Conservation (phyloP, 2,113 vertebrate species). For the Corynorhinus townsendii region DNA sequence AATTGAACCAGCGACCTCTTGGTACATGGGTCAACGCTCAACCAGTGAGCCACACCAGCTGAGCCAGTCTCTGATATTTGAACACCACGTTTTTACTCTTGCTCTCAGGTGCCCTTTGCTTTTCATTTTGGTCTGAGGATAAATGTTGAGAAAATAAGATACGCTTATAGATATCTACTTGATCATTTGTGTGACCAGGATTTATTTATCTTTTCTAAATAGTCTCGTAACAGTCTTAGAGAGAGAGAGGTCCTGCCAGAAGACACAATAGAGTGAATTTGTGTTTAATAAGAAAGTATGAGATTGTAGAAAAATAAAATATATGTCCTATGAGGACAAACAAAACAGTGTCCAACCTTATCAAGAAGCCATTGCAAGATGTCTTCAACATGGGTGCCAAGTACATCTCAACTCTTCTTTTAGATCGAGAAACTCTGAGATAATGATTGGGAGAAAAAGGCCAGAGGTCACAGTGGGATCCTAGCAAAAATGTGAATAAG, state of each 20-base stretch:
- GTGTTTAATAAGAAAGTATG: not conserved
- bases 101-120: not conserved
- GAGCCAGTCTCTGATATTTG: not conserved
- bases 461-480: not conserved
- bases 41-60: no score
- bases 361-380: not conserved
- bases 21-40: no score
- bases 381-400: not conserved
- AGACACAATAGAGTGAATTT: not conserved
- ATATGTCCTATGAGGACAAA: not conserved
- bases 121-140: not conserved
- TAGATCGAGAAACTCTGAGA: not conserved
- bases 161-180: not conserved
- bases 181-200: not conserved
- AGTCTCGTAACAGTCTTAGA: not conserved
- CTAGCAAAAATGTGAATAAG: not conserved
- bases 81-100: conserved; percentile 5
- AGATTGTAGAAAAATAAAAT: not conserved
- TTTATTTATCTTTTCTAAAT: conserved; percentile 30
- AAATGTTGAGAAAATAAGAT: not conserved
- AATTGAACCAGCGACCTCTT: no score
- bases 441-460: not conserved
- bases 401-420: not conserved
- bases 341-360: not conserved
- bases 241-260: not conserved